These are phyloP conservation scores for Lerema accius DNA, from an alignment of 1,140 invertebrate species.

Conservation along the genomic window DNA sequence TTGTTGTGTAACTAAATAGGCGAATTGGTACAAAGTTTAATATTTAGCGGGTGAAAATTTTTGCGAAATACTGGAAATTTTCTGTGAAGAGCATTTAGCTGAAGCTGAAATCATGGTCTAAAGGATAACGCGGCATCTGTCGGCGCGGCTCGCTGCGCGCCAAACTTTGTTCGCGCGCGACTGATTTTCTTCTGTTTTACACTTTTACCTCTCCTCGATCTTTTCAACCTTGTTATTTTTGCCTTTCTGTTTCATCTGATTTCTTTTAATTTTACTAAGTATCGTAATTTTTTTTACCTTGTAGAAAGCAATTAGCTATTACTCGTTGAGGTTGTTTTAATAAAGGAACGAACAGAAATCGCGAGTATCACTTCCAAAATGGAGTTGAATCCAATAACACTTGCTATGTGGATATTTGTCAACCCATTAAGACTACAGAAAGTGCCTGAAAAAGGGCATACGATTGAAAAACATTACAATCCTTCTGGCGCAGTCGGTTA, in stretches of 20 bases:
- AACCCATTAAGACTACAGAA: too few species aligned
- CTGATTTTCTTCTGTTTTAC: conserved; percentile 34
- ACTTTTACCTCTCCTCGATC: conserved; percentile 19
- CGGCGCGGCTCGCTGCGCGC: conserved; percentile 22
- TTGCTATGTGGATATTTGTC: too few species aligned
- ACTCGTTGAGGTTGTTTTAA: too few species aligned
- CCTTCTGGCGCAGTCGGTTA: too few species aligned
- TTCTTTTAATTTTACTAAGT: neutral
- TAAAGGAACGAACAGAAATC: too few species aligned
- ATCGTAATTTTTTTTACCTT: too few species aligned
- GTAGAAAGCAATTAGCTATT: too few species aligned
- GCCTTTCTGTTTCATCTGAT: neutral
- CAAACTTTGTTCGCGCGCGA: conserved; percentile 20
- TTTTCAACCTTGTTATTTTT: conserved; percentile 1
- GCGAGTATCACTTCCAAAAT: too few species aligned
- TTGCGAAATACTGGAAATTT: conserved; percentile 12
- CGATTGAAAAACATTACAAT: too few species aligned
- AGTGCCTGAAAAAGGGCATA: too few species aligned
- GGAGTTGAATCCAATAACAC: too few species aligned
- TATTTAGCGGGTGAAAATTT: conserved; percentile 10
- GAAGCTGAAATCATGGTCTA: neutral
- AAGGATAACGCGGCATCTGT: conserved; percentile 26
- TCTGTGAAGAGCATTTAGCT: conserved; percentile 11
- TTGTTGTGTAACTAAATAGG: conserved; percentile 13
- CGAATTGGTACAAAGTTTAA: neutral